Conservation (phyloP, 1,140 invertebrate genomes). For the Drosophila eugracilis region DNA sequence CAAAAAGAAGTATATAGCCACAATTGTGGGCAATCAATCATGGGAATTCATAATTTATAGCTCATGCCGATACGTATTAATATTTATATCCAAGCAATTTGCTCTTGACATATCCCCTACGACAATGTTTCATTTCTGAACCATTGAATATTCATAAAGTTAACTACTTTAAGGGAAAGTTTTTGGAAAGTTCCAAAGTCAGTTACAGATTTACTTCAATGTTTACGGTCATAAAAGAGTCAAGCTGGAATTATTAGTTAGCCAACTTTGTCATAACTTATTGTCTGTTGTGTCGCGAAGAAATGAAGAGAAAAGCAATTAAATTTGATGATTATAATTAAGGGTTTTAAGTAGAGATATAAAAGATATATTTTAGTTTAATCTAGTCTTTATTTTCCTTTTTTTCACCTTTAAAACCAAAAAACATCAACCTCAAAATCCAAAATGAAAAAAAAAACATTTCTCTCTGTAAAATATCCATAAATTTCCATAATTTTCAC, state of each 20-base stretch:
- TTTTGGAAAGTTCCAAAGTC: background rate
- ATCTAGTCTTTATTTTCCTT: too few species aligned
- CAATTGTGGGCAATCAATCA: constrained; percentile 62
- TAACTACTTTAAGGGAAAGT: background rate
- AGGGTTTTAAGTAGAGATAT: too few species aligned
- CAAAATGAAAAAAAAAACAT: background rate
- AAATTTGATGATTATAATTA: too few species aligned
- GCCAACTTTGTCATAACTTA: background rate
- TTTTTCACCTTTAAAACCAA: background rate
- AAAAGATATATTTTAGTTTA: too few species aligned
- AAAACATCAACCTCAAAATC: background rate
- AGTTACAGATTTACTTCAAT: background rate
- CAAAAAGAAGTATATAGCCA: constrained; percentile 21
- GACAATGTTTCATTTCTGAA: constrained; percentile 24
- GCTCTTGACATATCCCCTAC: constrained; percentile 39
- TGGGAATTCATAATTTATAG: constrained; percentile 46
- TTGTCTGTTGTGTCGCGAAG: background rate
- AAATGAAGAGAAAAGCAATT: too few species aligned
- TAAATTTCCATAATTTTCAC: constrained; percentile 20
- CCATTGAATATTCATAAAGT: constrained; percentile 3
- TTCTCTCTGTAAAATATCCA: background rate
- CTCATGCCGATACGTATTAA: constrained; percentile 22
- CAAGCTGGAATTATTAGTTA: background rate
- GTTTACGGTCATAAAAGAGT: background rate
- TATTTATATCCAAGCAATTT: constrained; percentile 20